Evolutionary conservation across 1,140 invertebrate species (phyloP).

Genomic region (Cecropterus lyciades): DNA sequence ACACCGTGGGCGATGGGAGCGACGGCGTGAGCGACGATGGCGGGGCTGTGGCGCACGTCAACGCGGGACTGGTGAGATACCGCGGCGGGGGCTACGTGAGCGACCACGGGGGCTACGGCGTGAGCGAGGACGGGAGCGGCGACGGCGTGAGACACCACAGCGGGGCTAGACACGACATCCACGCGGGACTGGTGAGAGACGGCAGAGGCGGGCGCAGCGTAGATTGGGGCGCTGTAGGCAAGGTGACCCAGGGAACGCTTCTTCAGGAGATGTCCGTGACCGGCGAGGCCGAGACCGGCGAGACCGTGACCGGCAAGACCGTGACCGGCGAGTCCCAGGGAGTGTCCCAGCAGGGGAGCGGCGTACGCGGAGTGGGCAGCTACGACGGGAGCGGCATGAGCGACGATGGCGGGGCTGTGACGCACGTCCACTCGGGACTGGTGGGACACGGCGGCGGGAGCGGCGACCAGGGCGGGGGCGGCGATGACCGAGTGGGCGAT

Average conservation of each 20-base stretch:
- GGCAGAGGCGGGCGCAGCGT: conserved; percentile 52
- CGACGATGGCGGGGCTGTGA: conserved; percentile 42
- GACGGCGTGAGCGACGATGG: conserved; percentile 44
- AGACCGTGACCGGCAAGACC: conserved; percentile 39
- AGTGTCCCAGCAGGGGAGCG: conserved; percentile 47
- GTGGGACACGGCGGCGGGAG: conserved; percentile 47
- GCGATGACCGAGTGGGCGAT: conserved; percentile 50
- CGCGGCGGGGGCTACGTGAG: conserved; percentile 61
- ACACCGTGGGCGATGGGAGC: conserved; percentile 55
- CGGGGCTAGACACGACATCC: conserved; percentile 69
- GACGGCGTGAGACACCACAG: conserved; percentile 61
- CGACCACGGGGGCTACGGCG: conserved; percentile 53
- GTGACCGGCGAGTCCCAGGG: conserved; percentile 56
- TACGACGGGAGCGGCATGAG: conserved; percentile 46
- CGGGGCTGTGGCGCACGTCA: conserved; percentile 50
- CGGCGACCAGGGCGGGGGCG: conserved; percentile 65
- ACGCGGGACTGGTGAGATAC: conserved; percentile 65
- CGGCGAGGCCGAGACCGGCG: conserved; percentile 43
- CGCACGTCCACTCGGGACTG: conserved; percentile 26
- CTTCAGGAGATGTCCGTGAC: conserved; percentile 55
- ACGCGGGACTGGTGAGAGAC: conserved; percentile 75
- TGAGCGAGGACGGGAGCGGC: conserved; percentile 58
- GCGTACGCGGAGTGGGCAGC: conserved; percentile 51
- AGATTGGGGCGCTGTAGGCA: conserved; percentile 52
- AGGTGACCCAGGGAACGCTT: conserved; percentile 62